These are phyloP conservation scores for Hedya salicella DNA, from an alignment of 2,888 invertebrate species.

Conservation along the genomic window DNA sequence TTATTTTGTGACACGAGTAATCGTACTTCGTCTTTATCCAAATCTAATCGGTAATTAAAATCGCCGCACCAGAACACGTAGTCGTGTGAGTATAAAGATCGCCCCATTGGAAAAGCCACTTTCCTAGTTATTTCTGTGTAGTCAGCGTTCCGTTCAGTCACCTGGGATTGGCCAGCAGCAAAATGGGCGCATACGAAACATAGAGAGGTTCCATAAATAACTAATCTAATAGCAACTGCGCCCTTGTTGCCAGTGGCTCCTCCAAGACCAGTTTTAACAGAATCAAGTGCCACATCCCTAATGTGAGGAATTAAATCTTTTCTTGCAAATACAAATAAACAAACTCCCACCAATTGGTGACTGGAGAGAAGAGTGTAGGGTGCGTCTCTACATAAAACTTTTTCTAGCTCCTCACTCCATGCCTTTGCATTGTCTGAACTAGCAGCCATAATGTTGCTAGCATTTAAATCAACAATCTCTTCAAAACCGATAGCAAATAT, in stretches of 20 bases:
- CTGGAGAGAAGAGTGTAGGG: conserved; percentile 96
- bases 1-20: conserved; percentile 91
- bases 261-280: conserved; percentile 98
- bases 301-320: conserved; percentile 95
- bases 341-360: conserved; percentile 98
- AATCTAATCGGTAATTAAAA: conserved; percentile 98
- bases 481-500: conserved; percentile 99
- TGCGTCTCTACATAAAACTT: conserved; percentile 93
- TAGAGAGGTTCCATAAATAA: conserved; percentile 95
- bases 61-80: conserved; percentile 99
- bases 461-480: conserved; percentile 99
- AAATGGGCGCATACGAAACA: conserved; percentile 99
- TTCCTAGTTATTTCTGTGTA: conserved; percentile 98
- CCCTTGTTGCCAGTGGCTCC: conserved; percentile 99
- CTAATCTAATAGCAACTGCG: conserved; percentile 96
- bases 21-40: conserved; percentile 97
- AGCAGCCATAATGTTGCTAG: conserved; percentile 98
- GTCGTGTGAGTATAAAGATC: conserved; percentile 97
- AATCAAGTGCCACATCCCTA: conserved; percentile 96
- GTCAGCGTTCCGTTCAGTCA: conserved; percentile 97
- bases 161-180: conserved; percentile 99
- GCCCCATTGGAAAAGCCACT: conserved; percentile 95
- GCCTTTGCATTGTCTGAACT: conserved; percentile 95
- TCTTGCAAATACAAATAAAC: conserved; percentile 96
- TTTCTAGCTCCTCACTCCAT: conserved; percentile 98